Base-by-base conservation (phyloP, 2,888 invertebrate genomes). In the Lissonota sp. region DNA sequence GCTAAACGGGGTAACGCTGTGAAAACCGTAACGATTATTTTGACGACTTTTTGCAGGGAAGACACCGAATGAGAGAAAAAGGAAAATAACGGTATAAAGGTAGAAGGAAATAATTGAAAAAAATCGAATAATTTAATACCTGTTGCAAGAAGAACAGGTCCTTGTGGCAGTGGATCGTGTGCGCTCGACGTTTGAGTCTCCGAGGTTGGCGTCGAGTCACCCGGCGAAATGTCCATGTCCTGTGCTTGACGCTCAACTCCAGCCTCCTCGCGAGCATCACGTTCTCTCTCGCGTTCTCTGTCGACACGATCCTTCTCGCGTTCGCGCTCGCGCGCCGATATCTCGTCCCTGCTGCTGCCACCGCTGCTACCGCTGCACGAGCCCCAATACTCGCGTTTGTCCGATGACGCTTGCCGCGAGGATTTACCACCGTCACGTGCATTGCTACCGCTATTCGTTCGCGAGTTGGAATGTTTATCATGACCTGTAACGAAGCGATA, bases 151-250 rank as follows among this genome's bases (percentile, higher is more conserved):
- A 96, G 92, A 57, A 95, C 95, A 26, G 95, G 95, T 84, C 94
- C 95, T 93, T 94, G 92, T 86, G 89, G 93, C 90, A 91, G 92
- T 92, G 89, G 93, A 88, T 91, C 91, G 92, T 96, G 96, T 80
- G 96, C 88, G 83, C 89, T 89, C 77, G 90, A 88, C 70, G 89
- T 89, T 60, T 92, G 95, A 84, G 96, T 95, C 93, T 97, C 97
- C 39, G 97, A 97, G 76, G 97, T 95, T 51, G 97, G 97, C 83
- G 97, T 97, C 91, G 97, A 97, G 90, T 97, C 96, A 86, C 97
- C 97, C 12, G 98, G 98, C 79, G 98, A 98, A 90, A 98, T 98
- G 90, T 98, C 98, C 98, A 98, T 98, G 90, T 98, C 98, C 93
- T 98, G 97, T 84, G 94, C 93, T 88, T 93, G 93, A 60, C 93